Evolutionary conservation across 2,888 invertebrate genomes (phyloP).

Genomic region (Hanleya hanleyi): DNA sequence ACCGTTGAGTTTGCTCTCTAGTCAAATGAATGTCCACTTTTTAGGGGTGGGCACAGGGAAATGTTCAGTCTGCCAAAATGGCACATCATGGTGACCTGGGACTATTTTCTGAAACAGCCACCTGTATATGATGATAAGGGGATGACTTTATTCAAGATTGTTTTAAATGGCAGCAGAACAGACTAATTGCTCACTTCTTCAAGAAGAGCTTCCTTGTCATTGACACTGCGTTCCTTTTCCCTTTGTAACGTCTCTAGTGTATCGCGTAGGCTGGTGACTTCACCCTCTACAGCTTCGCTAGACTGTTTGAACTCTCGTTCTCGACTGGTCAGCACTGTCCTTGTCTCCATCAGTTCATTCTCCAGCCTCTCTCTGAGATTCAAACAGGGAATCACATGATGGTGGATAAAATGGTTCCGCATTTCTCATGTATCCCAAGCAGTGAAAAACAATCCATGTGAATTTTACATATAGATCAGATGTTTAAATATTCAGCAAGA

Average conservation of each 20-base stretch:
- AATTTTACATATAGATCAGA: neutral
- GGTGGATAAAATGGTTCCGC: no score
- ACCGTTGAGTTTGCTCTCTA: no score
- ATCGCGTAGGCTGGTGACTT: conserved; percentile 47
- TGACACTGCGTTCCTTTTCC: conserved; percentile 54
- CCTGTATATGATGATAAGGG: neutral
- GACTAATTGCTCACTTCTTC: conserved; percentile 60
- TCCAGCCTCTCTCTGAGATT: conserved; percentile 44
- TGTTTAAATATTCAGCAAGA: no score
- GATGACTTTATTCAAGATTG: neutral
- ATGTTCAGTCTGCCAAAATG: no score
- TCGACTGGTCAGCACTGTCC: conserved; percentile 39
- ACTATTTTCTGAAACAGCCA: neutral
- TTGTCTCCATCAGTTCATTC: conserved; percentile 44
- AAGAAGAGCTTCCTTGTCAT: conserved; percentile 65
- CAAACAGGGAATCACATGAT: neutral
- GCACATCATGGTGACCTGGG: no score
- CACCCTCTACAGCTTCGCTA: conserved; percentile 50
- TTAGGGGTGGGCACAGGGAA: no score
- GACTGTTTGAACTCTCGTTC: conserved; percentile 54
- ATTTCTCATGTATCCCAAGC: neutral
- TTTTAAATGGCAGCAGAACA: neutral
- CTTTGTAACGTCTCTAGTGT: conserved; percentile 50
- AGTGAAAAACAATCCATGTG: neutral
- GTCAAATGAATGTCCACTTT: no score